Evolutionary conservation across 2,797 vertebrate species (phyloP).

Genomic region (Lycodopsis pacificus): DNA sequence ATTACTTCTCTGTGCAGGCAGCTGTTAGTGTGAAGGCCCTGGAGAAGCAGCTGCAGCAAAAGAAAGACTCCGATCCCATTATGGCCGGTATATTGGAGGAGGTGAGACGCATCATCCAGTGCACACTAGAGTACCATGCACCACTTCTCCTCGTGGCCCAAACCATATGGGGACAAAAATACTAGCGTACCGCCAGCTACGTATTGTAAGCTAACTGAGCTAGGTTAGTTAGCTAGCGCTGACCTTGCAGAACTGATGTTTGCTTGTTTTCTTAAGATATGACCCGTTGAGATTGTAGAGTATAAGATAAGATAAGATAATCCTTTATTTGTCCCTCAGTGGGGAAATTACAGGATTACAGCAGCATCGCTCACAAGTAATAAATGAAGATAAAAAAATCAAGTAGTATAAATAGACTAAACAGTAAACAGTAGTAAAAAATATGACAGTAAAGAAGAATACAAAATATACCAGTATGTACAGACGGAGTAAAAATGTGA

Average conservation of each 20-base stretch:
- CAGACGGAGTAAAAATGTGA: no score
- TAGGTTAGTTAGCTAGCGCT: background rate
- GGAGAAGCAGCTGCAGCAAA: slow-evolving; percentile 90
- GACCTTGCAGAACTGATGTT: background rate
- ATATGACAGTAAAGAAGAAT: no score
- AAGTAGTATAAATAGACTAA: no score
- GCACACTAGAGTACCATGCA: background rate
- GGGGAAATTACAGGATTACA: no score
- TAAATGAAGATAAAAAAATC: no score
- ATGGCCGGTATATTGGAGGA: slow-evolving; percentile 94
- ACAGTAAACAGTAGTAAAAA: no score
- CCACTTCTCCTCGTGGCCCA: background rate
- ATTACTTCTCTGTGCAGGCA: slow-evolving; percentile 58
- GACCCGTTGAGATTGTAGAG: background rate
- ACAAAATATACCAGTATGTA: no score
- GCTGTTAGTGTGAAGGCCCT: slow-evolving; percentile 71
- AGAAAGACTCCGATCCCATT: slow-evolving; percentile 92
- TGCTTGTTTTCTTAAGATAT: background rate
- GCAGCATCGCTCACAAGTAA: no score
- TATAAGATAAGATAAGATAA: no score
- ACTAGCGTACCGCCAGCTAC: background rate
- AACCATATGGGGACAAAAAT: background rate
- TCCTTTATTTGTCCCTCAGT: no score
- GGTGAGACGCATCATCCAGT: slow-evolving; percentile 75
- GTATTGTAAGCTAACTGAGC: background rate